Evolutionary conservation across 35 echinoderm and acorn worm genomes (phyloP).

Genomic region (Eucidaris tribuloides): DNA sequence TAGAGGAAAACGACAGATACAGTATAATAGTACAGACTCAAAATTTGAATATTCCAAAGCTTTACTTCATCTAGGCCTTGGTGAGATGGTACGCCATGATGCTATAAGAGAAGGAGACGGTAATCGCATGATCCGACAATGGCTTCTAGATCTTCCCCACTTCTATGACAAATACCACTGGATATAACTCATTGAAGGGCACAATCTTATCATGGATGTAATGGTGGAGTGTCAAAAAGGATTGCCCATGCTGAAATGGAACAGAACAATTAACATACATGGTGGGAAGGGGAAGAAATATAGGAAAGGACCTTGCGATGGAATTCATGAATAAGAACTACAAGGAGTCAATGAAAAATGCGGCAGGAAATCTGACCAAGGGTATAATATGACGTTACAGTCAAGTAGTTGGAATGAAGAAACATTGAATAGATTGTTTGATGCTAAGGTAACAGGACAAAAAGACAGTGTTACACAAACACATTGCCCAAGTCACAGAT

Average conservation of each 20-base stretch:
- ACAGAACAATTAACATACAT: neutral
- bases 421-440: neutral
- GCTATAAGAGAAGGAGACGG: slow-evolving; percentile 13
- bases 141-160: neutral
- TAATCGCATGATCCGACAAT: neutral
- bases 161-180: slow-evolving; percentile 7
- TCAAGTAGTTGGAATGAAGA: neutral
- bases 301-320: neutral
- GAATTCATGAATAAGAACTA: neutral
- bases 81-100: neutral
- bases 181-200: neutral
- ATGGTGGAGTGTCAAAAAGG: neutral
- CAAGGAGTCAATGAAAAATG: neutral
- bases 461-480: neutral
- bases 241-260: neutral
- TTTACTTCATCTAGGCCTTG: neutral
- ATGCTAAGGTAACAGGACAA: neutral
- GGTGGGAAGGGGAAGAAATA: neutral
- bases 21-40: neutral
- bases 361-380: neutral
- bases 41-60: slow-evolving; percentile 17
- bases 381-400: neutral
- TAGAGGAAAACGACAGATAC: neutral
- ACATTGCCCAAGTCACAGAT: neutral
- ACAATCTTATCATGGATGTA: slow-evolving; percentile 1